Percentiles rank a stretch among this genome's conserved stretches.
phyloP scores from a whole-genome alignment of 2,888 invertebrate species.

The Hololepta plana region DNA sequence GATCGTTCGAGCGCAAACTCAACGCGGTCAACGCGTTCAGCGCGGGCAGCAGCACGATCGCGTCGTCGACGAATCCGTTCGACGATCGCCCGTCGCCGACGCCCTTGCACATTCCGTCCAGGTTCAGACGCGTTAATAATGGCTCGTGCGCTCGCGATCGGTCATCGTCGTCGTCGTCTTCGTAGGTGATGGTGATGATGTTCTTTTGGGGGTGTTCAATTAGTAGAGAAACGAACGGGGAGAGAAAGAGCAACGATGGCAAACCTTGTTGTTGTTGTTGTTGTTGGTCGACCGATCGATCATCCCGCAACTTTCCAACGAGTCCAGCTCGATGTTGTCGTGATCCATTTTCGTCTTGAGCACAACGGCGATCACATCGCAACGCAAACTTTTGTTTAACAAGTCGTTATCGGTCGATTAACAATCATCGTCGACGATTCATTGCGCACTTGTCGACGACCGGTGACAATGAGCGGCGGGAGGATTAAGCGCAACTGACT shows the following conservation, averaged over 20 bases:
- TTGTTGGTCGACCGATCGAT: neutral
- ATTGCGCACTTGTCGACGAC: too few relatives aligned
- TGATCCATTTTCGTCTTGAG: too few relatives aligned
- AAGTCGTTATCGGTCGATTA: too few relatives aligned
- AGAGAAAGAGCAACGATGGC: neutral
- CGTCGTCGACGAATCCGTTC: conserved; percentile 22
- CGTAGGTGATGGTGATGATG: neutral
- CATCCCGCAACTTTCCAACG: conserved; percentile 19
- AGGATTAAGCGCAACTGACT: too few relatives aligned
- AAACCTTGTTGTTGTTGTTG: conserved; percentile 2
- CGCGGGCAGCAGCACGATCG: conserved; percentile 22
- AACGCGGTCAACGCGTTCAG: conserved; percentile 22
- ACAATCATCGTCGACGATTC: too few relatives aligned
- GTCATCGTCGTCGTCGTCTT: conserved; percentile 8
- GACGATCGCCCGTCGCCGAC: conserved; percentile 9
- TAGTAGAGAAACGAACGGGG: neutral
- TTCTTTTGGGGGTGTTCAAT: neutral
- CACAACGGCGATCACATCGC: too few relatives aligned
- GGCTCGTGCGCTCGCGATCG: conserved; percentile 6
- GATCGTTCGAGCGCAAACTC: conserved; percentile 34
- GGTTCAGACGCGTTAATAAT: conserved; percentile 19
- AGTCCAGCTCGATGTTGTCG: conserved; percentile 25
- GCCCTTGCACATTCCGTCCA: conserved; percentile 23
- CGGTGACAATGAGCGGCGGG: too few relatives aligned
- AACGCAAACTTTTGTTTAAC: too few relatives aligned